Percentiles rank a stretch among this genome's conserved stretches.
Evolutionary conservation across 2,113 vertebrate species (phyloP).

Genomic region (Xiphorhynchus elegans): DNA sequence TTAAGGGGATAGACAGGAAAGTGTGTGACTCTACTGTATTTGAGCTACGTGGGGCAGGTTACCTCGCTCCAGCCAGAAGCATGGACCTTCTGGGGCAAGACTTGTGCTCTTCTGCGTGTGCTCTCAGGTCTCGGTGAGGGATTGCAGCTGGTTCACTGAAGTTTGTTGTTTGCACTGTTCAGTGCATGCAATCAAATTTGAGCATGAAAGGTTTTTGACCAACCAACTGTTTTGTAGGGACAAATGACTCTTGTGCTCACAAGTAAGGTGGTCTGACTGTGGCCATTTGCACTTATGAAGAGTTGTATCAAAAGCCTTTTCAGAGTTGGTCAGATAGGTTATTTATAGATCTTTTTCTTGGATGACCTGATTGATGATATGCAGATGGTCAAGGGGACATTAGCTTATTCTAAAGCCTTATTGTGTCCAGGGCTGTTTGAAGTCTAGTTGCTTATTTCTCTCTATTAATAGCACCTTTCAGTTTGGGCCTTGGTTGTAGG

Average conservation of each 20-base stretch:
- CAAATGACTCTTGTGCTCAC: constrained; percentile 36
- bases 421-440: constrained; percentile 62
- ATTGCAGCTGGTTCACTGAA: neutral
- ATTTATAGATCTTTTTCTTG: constrained; percentile 67
- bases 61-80: neutral
- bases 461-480: constrained; percentile 65
- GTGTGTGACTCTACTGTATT: neutral
- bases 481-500: constrained; percentile 9
- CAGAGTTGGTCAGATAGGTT: constrained; percentile 36
- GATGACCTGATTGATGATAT: constrained; percentile 65
- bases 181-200: neutral
- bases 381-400: constrained; percentile 62
- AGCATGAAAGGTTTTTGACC: constrained; percentile 1
- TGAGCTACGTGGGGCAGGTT: neutral
- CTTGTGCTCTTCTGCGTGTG: neutral
- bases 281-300: neutral
- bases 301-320: constrained; percentile 58
- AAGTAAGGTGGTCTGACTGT: constrained; percentile 36
- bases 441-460: constrained; percentile 61
- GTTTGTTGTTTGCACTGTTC: neutral
- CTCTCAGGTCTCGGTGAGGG: neutral
- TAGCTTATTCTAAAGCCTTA: constrained; percentile 51
- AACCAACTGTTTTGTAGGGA: neutral
- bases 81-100: neutral
- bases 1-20: neutral